Base-by-base conservation (phyloP, 2,113 vertebrate species). In the Paedocypris sp. region DNA sequence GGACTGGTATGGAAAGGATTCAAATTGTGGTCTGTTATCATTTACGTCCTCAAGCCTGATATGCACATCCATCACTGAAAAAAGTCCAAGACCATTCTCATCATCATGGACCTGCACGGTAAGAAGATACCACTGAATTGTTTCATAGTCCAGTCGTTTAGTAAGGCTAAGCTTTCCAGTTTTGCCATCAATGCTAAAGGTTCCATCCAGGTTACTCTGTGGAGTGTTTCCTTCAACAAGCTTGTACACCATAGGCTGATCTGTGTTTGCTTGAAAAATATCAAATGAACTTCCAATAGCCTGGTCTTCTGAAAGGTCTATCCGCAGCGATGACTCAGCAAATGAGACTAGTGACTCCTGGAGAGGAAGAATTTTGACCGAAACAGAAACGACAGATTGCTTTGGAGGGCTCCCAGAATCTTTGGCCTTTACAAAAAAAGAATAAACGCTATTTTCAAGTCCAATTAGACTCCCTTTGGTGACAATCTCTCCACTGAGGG, bases 381-480 rank as follows among this genome's bases (percentile, higher is more conserved):
- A 86, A 26, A 91, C 76, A 2, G 88, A 83, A 50, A 87, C 81
- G 45, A 89, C 69, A 9, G 88, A 85, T 19, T 85, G 82, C 60
- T 70, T 87, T 12, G 62, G 7, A 3, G 87, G 87, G 2, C 81
- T 77, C 45, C 89, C 89, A 12, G 74, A 79, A 77, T 91, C 89
- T 1, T 59, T 43, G 19, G 88, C 89, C 73, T 83, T 82, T 28
- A 91, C 85, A 51, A 87, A 86, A 67, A 91, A 88, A 4, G 81
- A 78, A 57, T 87, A 85, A 53, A 86, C 71, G 11, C 87, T 80
- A 47, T 86, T 86, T 81, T 89, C 88, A 62, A 88, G 78, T 25
- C 85, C 89, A 57, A 88, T 79, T 68, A 91, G 75, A 68, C 85
- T 90, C 75, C 90, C 87, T 73, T 80, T 88, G 43, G 86, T 87